phyloP scores from a whole-genome alignment of 2,797 vertebrate species.

The Tympanoctomys barrerae region DNA sequence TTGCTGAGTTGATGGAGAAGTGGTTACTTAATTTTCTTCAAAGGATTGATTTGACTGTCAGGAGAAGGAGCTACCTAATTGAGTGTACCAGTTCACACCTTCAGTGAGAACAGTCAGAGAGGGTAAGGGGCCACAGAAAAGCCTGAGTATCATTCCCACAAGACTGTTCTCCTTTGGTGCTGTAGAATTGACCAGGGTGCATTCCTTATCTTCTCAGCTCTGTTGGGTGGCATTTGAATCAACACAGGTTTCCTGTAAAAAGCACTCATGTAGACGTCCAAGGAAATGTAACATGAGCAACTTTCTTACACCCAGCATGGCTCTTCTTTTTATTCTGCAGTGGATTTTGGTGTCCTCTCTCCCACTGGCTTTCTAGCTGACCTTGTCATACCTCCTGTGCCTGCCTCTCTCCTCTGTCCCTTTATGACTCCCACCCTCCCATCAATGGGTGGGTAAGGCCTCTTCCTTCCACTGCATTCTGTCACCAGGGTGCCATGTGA shows the following conservation, averaged over 20 bases:
- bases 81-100: slow-evolving; percentile 59
- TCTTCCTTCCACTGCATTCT: neutral
- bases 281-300: neutral
- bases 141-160: neutral
- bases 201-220: neutral
- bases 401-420: neutral
- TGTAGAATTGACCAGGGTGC: neutral
- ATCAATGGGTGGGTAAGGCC: neutral
- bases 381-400: rapidly evolving
- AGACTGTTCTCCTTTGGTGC: neutral
- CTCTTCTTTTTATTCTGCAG: neutral
- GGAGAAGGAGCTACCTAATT: slow-evolving; percentile 67
- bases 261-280: neutral
- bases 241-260: neutral
- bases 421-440: neutral
- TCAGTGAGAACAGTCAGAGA: neutral
- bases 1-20: slow-evolving; percentile 78
- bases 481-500: neutral
- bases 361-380: neutral
- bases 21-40: slow-evolving; percentile 83
- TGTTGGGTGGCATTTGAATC: neutral
- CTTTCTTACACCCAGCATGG: neutral
- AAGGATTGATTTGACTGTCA: slow-evolving; percentile 79
- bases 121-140: rapidly evolving
- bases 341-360: neutral